Evolutionary conservation across 2,113 vertebrate genomes (phyloP).

Genomic region (Cynopterus brachyotis): DNA sequence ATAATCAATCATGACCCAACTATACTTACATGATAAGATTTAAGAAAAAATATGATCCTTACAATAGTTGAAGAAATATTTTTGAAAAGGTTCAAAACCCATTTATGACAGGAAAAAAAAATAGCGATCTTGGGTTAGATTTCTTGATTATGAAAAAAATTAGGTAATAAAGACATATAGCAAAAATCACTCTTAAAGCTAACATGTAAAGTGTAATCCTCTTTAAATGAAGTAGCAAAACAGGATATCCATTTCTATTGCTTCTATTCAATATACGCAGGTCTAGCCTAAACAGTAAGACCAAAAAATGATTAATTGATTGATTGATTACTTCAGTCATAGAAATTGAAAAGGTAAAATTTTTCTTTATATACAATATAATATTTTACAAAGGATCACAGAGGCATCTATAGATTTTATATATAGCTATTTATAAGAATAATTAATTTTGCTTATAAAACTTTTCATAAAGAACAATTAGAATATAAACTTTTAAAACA

Average conservation of each 20-base stretch:
- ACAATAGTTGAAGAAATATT: not conserved
- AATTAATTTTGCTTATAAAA: no score
- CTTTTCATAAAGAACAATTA: no score
- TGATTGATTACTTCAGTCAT: not conserved
- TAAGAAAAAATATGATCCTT: not conserved
- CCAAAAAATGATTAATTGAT: not conserved
- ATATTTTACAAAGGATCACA: not conserved
- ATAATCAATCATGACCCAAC: not conserved
- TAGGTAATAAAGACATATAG: not conserved
- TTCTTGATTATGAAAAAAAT: not conserved
- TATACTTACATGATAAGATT: not conserved
- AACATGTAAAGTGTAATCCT: not conserved
- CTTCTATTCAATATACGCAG: not conserved
- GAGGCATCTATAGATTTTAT: not conserved
- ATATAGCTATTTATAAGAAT: no score
- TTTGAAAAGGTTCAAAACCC: not conserved
- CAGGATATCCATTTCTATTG: not conserved
- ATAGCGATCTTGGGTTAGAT: not conserved
- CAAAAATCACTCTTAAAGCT: not conserved
- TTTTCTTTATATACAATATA: not conserved
- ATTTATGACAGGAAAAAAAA: not conserved
- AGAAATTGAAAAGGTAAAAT: not conserved
- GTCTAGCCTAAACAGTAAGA: not conserved
- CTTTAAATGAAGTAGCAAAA: not conserved
- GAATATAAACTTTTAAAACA: no score